Conservation (phyloP, 2,888 invertebrate species). For the Dryadula phaetusa region DNA sequence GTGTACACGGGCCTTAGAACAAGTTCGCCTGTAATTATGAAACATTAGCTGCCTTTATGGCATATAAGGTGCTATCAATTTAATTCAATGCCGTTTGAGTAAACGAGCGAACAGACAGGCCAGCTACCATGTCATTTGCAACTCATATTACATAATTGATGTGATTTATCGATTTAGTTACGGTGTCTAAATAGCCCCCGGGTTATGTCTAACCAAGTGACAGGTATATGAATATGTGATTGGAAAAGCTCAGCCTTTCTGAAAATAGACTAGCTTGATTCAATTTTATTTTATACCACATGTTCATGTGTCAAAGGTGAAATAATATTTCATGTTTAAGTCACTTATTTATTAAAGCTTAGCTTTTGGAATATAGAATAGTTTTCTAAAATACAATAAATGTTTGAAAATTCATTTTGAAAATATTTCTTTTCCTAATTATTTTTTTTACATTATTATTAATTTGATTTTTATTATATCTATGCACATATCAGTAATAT, state of each 20-base stretch:
- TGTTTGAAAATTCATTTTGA: too few species aligned
- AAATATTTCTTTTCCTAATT: too few species aligned
- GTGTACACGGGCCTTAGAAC: slow-evolving; percentile 22
- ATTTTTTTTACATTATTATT: too few species aligned
- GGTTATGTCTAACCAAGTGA: slow-evolving; percentile 31
- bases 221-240: slow-evolving; percentile 27
- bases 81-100: slow-evolving; percentile 70
- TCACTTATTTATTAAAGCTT: background rate
- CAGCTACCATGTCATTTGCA: slow-evolving; percentile 54
- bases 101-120: slow-evolving; percentile 53
- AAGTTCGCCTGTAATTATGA: slow-evolving; percentile 58
- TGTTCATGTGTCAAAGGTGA: background rate
- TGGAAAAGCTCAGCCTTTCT: slow-evolving; percentile 3
- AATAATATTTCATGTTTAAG: background rate
- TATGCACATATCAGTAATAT: too few species aligned
- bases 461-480: too few species aligned
- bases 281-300: slow-evolving; percentile 3
- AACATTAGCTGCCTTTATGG: slow-evolving; percentile 66
- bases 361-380: too few species aligned
- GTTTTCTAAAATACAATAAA: too few species aligned
- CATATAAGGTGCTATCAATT: slow-evolving; percentile 63
- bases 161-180: slow-evolving; percentile 49
- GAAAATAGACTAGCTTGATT: slow-evolving; percentile 13
- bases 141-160: slow-evolving; percentile 46
- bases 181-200: slow-evolving; percentile 41